phyloP scores from a whole-genome alignment of 2,113 vertebrate species.

The Leuciscus idus region DNA sequence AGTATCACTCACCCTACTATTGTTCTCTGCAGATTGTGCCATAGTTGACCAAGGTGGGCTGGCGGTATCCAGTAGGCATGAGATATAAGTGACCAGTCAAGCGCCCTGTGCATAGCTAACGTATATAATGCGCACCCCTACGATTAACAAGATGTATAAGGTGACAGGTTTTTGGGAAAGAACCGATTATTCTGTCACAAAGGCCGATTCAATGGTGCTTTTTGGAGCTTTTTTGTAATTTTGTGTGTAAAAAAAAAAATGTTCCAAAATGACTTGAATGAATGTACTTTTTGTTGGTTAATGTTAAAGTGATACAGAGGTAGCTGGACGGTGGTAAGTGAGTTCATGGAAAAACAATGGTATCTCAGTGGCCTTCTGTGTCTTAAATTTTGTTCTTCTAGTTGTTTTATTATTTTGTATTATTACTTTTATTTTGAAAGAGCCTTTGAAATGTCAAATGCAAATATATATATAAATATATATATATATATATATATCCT shows the following conservation, averaged over 20 bases:
- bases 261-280: constrained; percentile 86
- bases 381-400: constrained; percentile 55
- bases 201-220: constrained; percentile 84
- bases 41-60: constrained; percentile 34
- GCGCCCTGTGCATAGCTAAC: constrained; percentile 64
- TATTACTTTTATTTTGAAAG: constrained; percentile 68
- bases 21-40: constrained; percentile 47
- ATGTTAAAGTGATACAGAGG: constrained; percentile 69
- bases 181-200: constrained; percentile 64
- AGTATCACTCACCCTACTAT: constrained; percentile 11
- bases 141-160: constrained; percentile 73
- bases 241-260: constrained; percentile 70
- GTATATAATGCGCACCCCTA: constrained; percentile 66
- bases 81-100: constrained; percentile 64
- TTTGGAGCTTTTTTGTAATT: constrained; percentile 79
- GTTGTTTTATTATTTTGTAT: constrained; percentile 46
- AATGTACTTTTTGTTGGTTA: constrained; percentile 78
- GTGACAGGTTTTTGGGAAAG: constrained; percentile 65
- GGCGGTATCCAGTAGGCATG: constrained; percentile 42
- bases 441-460: constrained; percentile 75
- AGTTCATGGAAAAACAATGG: constrained; percentile 63
- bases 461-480: constrained; percentile 48
- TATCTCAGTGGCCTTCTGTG: constrained; percentile 75
- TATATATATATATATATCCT: constrained; percentile 67
- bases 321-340: constrained; percentile 67